These are phyloP conservation scores for Ferdinandea cuprea DNA, from an alignment of 2,888 invertebrate genomes.

Conservation along the genomic window DNA sequence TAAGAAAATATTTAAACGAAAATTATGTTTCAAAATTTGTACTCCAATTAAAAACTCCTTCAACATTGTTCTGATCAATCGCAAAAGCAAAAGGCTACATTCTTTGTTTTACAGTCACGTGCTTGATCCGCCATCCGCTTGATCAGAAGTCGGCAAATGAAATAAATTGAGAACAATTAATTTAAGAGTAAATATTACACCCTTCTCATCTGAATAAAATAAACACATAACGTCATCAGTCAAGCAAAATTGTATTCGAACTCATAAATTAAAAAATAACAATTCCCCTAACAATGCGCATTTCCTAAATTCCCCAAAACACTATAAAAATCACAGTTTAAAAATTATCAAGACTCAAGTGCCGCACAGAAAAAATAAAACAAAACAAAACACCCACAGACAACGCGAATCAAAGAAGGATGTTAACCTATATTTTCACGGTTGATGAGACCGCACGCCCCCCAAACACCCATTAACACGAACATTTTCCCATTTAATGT, in stretches of 20 bases:
- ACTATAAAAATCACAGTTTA: conserved; percentile 59
- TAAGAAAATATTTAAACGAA: no score
- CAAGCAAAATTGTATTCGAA: conserved; percentile 5
- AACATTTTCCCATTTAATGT: conserved; percentile 49
- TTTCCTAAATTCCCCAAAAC: conserved; percentile 46
- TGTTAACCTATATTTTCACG: conserved; percentile 55
- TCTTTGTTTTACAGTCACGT: no score
- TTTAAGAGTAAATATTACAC: no score
- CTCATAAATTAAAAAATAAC: conserved; percentile 15
- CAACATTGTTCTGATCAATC: no score
- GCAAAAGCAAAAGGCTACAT: no score
- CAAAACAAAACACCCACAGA: neutral
- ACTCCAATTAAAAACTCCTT: no score
- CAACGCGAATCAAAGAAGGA: conserved; percentile 32
- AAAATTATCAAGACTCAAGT: conserved; percentile 48
- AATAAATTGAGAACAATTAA: no score
- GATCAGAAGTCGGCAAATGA: no score
- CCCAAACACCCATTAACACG: conserved; percentile 69
- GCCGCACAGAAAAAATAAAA: conserved; percentile 11
- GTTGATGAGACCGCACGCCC: conserved; percentile 31
- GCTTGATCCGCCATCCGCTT: no score
- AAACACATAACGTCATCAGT: no score
- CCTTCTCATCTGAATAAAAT: no score
- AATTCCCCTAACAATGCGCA: conserved; percentile 29
- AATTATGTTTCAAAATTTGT: no score